These are phyloP conservation scores for Drosophila rubida DNA, from an alignment of 2,888 invertebrate genomes.

Conservation along the genomic window DNA sequence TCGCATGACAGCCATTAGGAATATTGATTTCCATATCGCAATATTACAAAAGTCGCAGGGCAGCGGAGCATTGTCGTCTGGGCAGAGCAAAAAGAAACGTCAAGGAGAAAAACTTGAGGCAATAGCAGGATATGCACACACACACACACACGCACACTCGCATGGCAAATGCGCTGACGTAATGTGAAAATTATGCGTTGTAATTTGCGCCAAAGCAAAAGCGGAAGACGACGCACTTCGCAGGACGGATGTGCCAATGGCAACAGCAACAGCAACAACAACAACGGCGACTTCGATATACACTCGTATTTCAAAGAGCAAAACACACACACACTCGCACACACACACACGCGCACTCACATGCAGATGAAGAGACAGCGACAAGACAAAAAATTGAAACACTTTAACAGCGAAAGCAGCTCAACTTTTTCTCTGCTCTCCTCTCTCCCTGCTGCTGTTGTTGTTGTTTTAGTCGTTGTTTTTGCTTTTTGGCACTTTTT, in stretches of 20 bases:
- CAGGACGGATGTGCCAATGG: slow-evolving; percentile 58
- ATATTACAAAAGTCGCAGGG: slow-evolving; percentile 55
- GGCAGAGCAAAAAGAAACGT: slow-evolving; percentile 1
- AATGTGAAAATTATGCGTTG: slow-evolving; percentile 81
- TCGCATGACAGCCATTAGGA: slow-evolving; percentile 72
- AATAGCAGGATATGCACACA: slow-evolving; percentile 37
- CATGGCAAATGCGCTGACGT: slow-evolving; percentile 62
- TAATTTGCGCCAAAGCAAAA: slow-evolving; percentile 77
- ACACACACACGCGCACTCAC: slow-evolving; percentile 22
- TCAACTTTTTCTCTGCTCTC: slow-evolving; percentile 26
- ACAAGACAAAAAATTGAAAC: slow-evolving; percentile 74
- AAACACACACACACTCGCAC: slow-evolving; percentile 40
- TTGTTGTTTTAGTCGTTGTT: slow-evolving; percentile 27
- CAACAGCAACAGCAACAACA: slow-evolving; percentile 29
- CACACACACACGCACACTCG: slow-evolving; percentile 2
- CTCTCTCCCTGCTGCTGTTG: slow-evolving; percentile 9
- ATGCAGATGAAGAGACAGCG: slow-evolving; percentile 65
- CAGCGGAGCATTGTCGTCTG: slow-evolving; percentile 23
- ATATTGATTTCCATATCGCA: slow-evolving; percentile 77
- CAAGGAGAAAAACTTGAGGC: slow-evolving; percentile 27
- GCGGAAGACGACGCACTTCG: slow-evolving; percentile 76
- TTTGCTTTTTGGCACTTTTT: slow-evolving; percentile 71
- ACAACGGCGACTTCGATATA: slow-evolving; percentile 40
- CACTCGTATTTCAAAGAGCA: slow-evolving; percentile 49
- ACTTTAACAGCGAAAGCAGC: slow-evolving; percentile 70